A percentile compares a stretch with the other conserved stretches of the same genome.
Evolutionary conservation across 2,113 vertebrate species (phyloP).

Genomic region (Opisthocomus hoazin): DNA sequence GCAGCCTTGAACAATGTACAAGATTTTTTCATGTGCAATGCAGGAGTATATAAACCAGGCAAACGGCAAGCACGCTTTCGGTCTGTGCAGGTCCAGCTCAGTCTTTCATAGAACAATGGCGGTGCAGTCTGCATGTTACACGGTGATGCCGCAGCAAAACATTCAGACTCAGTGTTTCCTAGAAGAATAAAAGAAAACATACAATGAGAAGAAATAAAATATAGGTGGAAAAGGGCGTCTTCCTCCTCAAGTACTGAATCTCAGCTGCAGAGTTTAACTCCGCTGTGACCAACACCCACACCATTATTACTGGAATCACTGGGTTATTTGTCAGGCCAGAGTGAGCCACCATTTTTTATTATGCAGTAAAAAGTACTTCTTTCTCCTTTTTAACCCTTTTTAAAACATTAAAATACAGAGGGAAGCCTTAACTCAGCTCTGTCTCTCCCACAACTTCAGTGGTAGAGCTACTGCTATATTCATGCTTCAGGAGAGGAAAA

Average conservation of each 20-base stretch:
- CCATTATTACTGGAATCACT: not conserved
- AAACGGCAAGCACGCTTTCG: not conserved
- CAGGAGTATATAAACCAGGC: not conserved
- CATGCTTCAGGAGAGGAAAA: not conserved
- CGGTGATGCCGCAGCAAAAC: not conserved
- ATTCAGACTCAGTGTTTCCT: not conserved
- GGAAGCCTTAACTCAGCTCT: not conserved
- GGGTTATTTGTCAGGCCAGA: not conserved
- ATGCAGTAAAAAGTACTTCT: not conserved
- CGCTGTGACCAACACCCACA: not conserved
- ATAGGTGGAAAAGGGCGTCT: not conserved
- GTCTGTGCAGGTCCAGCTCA: not conserved
- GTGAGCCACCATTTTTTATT: not conserved
- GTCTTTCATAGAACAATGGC: not conserved
- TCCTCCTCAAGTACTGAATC: not conserved
- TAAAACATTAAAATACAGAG: not conserved
- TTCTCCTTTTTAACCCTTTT: not conserved
- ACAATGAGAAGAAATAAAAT: not conserved
- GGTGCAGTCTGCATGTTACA: not conserved
- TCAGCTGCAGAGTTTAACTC: not conserved
- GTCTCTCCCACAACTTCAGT: not conserved
- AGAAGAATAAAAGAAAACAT: slow-evolving; percentile 27
- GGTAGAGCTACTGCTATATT: not conserved
- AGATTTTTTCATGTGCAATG: not conserved
- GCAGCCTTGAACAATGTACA: not conserved